Evolutionary conservation across 2,113 vertebrate species (phyloP).

Genomic region (Catharus bicknelli): DNA sequence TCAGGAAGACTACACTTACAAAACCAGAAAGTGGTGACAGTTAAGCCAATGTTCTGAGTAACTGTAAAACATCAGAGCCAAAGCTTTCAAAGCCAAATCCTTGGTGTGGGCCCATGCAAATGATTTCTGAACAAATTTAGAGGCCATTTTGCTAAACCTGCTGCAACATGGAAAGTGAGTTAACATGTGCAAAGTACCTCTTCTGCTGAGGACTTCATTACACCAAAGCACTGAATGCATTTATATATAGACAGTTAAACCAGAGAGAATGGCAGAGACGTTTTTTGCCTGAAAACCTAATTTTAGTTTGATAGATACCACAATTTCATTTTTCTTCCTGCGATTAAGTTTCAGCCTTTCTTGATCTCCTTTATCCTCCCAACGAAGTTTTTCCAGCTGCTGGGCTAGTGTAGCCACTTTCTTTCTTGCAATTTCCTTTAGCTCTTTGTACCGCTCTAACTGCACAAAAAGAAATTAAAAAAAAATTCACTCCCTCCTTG

Average conservation of each 20-base stretch:
- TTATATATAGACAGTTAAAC: background rate
- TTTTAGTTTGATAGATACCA: conserved; percentile 74
- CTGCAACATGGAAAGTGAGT: background rate
- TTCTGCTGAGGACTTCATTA: background rate
- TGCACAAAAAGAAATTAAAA: conserved; percentile 43
- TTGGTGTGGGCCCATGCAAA: accelerated
- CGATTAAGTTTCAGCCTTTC: conserved; percentile 84
- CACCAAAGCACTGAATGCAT: background rate
- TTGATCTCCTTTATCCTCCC: conserved; percentile 83
- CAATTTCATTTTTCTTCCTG: conserved; percentile 80
- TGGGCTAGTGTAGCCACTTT: conserved; percentile 81
- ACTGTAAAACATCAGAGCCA: background rate
- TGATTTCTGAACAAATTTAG: background rate
- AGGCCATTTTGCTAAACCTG: background rate
- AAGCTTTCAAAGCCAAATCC: background rate
- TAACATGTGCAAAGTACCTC: background rate
- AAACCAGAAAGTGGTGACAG: background rate
- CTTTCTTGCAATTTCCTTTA: conserved; percentile 84
- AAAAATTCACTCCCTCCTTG: background rate
- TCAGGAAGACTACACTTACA: background rate
- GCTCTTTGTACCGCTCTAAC: conserved; percentile 83
- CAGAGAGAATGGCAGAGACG: background rate
- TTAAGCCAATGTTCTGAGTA: background rate
- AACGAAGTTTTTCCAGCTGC: conserved; percentile 82
- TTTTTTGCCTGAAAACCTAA: background rate